Base-by-base conservation (phyloP, 2,888 invertebrate genomes). In the Saturnia japonica region DNA sequence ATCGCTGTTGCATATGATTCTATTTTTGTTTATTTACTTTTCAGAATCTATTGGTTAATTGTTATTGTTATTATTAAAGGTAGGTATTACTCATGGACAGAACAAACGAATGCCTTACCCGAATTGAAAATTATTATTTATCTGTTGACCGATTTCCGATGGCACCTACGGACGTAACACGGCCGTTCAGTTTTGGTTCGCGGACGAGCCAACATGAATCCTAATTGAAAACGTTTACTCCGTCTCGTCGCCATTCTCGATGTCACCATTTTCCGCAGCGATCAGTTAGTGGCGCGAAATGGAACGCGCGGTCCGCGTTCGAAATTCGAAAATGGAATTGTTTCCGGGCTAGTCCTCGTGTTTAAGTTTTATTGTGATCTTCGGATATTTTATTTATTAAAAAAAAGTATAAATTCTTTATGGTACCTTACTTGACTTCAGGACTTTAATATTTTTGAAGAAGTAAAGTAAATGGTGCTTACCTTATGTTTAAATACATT, bases 101-200 rank as follows among this genome's bases (percentile, higher is more conserved):
- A 22, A 54, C 54, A 54, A 54, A 54, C 11, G 54, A 54, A 54
- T 54, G n/a, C 54, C 54, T 22, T 54, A 54, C 54, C 54, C 19
- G 25, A 14, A 28, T 28, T 9, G 54, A 22, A 54, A 54, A 54
- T 7, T 14, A 88, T 91, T 87, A 90, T 85, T 88, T 86, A 90
- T 89, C 88, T 88, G 87, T 85, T 87, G 88, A 84, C 88, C 90
- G 79, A 82, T 77, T 88, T 86, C 76, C 74, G 75, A 75, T 71
- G 77, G 69, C 76, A 77, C 74, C 72, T 79, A 82, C 75, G 78
- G 80, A 79, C 76, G 83, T 84, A 82, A 83, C 75, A 79, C 77
- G 76, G 72, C 72, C 72, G 54, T 74, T 78, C 86, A 72, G 80
- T 87, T 88, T 90, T 87, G 86, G 88, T 74, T 75, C 77, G 75